Percentiles rank a stretch among this genome's conserved stretches.
Evolutionary conservation across 2,797 vertebrate genomes (phyloP).

Genomic region (Synaphobranchus kaupii): DNA sequence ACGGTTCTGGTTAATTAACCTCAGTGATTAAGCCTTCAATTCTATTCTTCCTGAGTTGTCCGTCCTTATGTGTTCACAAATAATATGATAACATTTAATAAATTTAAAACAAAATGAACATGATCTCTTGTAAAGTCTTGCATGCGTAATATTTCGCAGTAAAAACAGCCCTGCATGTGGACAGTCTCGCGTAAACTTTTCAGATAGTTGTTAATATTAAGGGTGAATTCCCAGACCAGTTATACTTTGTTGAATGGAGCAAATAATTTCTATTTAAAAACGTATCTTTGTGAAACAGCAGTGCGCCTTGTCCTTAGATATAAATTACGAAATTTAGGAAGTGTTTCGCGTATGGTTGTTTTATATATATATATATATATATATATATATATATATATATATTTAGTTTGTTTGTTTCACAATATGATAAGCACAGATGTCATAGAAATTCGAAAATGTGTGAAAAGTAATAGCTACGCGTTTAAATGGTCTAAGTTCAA

Average conservation of each 20-base stretch:
- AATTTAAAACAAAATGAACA: not conserved
- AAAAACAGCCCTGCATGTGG: not conserved
- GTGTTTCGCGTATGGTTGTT: not conserved
- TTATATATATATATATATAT: not conserved
- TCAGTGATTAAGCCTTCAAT: slow-evolving; percentile 2
- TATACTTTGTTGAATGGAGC: not conserved
- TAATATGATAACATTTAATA: not conserved
- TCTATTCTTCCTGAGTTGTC: not conserved
- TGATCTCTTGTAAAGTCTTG: not conserved
- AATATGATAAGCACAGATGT: not conserved
- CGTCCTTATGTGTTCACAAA: not conserved
- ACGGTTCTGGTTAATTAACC: slow-evolving; percentile 28
- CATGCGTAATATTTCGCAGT: not conserved
- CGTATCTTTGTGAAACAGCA: not conserved
- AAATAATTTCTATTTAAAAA: not conserved
- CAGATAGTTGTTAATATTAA: not conserved
- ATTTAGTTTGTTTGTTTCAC: not conserved
- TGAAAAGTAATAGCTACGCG: not conserved
- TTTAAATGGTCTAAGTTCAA: not conserved
- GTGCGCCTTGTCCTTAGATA: not conserved
- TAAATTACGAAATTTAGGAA: not conserved
- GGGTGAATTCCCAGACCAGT: not conserved
- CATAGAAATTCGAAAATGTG: not conserved
- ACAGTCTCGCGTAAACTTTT: not conserved
- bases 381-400: not conserved